phyloP scores from a whole-genome alignment of 1,140 invertebrate genomes.

The Zaprionus africanus region DNA sequence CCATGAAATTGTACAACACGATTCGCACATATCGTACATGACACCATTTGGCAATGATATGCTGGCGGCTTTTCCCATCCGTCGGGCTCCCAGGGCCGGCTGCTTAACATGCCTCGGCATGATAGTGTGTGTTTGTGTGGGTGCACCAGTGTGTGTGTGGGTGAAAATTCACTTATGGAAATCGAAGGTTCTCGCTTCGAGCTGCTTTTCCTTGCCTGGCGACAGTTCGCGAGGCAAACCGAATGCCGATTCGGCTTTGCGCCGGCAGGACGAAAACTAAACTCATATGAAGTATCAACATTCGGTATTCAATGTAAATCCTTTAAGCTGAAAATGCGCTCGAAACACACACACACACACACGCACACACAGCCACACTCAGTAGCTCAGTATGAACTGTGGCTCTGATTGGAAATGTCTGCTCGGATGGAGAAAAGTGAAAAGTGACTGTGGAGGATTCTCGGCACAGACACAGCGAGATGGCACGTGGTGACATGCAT shows the following conservation, averaged over 20 bases:
- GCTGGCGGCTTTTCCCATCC: slow-evolving; percentile 46
- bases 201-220: slow-evolving; percentile 34
- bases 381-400: slow-evolving; percentile 7
- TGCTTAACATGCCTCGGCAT: slow-evolving; percentile 43
- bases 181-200: slow-evolving; percentile 64
- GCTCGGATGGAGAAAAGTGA: slow-evolving; percentile 34
- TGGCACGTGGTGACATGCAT: slow-evolving; percentile 27
- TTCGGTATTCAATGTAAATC: slow-evolving; percentile 79
- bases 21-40: slow-evolving; percentile 80
- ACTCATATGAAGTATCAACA: slow-evolving; percentile 80
- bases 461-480: slow-evolving; percentile 7
- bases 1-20: slow-evolving; percentile 82
- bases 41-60: slow-evolving; percentile 72
- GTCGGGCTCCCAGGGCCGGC: slow-evolving; percentile 30
- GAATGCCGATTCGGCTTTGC: background rate
- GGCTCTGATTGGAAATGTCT: slow-evolving; percentile 41
- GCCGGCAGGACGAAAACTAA: slow-evolving; percentile 60
- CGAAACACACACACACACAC: slow-evolving; percentile 25
- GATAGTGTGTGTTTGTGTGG: slow-evolving; percentile 16
- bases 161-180: slow-evolving; percentile 76
- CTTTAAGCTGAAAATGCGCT: slow-evolving; percentile 78
- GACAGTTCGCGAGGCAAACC: slow-evolving; percentile 35
- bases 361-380: background rate
- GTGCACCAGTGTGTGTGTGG: slow-evolving; percentile 1
- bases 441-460: slow-evolving; percentile 35